phyloP scores from a whole-genome alignment of 2,888 invertebrate genomes.

The Lasioglossum morio region DNA sequence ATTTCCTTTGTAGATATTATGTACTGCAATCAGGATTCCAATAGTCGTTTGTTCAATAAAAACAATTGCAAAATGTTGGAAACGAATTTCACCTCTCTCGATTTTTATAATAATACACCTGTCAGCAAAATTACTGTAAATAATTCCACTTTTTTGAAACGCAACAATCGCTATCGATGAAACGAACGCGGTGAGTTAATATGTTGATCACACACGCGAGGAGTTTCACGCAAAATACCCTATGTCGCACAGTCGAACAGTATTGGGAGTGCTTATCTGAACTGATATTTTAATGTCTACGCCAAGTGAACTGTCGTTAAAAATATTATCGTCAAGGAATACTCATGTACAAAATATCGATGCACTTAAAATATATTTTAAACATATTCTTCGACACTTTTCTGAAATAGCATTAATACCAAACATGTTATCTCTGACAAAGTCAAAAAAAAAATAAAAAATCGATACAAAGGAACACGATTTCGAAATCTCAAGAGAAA shows the following conservation, averaged over 20 bases:
- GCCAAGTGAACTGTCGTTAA: background rate
- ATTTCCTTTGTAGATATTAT: background rate
- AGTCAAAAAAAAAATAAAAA: background rate
- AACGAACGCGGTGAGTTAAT: background rate
- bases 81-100: background rate
- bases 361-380: background rate
- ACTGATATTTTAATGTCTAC: background rate
- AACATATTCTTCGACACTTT: background rate
- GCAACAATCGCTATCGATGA: background rate
- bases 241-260: background rate
- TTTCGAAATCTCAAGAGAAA: background rate
- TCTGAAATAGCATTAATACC: background rate
- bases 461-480: background rate
- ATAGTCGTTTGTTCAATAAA: background rate
- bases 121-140: background rate
- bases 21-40: background rate
- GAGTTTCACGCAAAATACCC: background rate
- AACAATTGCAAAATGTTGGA: background rate
- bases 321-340: background rate
- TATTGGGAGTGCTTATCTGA: background rate
- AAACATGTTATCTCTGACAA: background rate
- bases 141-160: background rate
- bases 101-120: background rate
- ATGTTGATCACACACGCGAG: background rate
- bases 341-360: background rate